Evolutionary conservation across 2,797 vertebrate genomes (phyloP), one percentile per base, ranked within the genome.

Genomic region (Megaceryle alcyon): DNA sequence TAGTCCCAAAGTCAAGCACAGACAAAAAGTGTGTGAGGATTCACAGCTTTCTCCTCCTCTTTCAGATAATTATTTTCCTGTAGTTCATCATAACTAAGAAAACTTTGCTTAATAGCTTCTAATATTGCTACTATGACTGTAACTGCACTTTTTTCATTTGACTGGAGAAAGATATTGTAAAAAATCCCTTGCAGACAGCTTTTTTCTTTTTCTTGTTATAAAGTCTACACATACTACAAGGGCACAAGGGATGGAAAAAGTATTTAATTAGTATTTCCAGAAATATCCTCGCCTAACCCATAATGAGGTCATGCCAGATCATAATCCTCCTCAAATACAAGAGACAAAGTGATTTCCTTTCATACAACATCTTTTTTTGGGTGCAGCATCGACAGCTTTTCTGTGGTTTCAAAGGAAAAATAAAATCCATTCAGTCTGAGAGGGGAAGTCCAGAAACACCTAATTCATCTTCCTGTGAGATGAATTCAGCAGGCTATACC

Each of bases 251-350:
- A 98, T 90, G 94, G 94, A 92, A 93, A 83, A 96, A 97, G 95
- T 95, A 97, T 97, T 97, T 98, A 95, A 97, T 96, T 97, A 97
- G 96, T 96, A 94, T 96, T 97, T 97, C 97, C 97, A 97, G 93
- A 97, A 98, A 97, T 97, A 97, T 96, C 96, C 88, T 96, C 86
- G 86, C 85, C 96, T 94, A 65, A 88, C 93, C 97, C 92, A 92
- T 96, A 97, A 97, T 96, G 97, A 97, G 96, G 96, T 97, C 96
- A 96, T 46, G 69, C 86, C 92, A 90, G 96, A 97, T 96, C 95
- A 95, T 95, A 97, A 96, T 97, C 96, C 96, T 96, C 94, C 95
- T 97, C 92, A 87, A 94, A 97, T 95, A 89, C 46, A 94, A 95
- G 82, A 95, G 78, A 93, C 95, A 97, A 97, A 97, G 88, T 94